Evolutionary conservation across 2,888 invertebrate species (phyloP), one percentile per base, ranked within the genome.

Genomic region (Neuroscelio doddi): DNA sequence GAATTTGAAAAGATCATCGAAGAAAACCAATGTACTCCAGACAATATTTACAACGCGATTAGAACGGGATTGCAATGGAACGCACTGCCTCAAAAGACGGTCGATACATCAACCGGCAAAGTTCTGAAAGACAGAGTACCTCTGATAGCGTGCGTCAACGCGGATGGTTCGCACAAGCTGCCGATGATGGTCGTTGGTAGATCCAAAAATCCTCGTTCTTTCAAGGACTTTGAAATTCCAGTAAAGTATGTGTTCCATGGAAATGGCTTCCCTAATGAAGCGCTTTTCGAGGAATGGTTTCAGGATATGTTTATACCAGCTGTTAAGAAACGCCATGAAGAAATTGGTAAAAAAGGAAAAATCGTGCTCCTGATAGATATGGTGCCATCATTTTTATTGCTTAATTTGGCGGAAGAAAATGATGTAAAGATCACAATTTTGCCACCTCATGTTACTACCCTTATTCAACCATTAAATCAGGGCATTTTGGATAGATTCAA

Each of bases 231-330:
- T 24, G 53, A 58, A 16, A 59, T 64, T 17, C 64, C 64, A 1
- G 64, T 64, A 0, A 53, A 38, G 7, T 64, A 64, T 30, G 53
- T 58, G 17, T 64, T 64, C 15, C 64, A 64, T 42, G 64, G 58
- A 8, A 64, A 64, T 10, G 46, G 64, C 0, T 64, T 38, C 10
- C 58, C 64, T 1, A 64, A 46, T 16, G 58, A 58, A 24, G 42
- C 49, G 1, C 34, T 57, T 0, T 49, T 64, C 7, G 64, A 57
- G 5, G 57, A 64, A 21, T 64, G 64, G 64, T 64, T 64, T n/a
- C 2, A 14, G 4, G 49, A 64, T 7, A 45, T 64, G 12, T 64
- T 64, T 30, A 27, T 58, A n/a, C 52, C 57, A n/a, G 15, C 21
- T 3, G 8, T 63, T 1, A 52, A 39, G 15, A 12, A 53, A 8